These are phyloP conservation scores for Hemichromis elongatus DNA, from an alignment of 2,113 vertebrate species.

Conservation along the genomic window DNA sequence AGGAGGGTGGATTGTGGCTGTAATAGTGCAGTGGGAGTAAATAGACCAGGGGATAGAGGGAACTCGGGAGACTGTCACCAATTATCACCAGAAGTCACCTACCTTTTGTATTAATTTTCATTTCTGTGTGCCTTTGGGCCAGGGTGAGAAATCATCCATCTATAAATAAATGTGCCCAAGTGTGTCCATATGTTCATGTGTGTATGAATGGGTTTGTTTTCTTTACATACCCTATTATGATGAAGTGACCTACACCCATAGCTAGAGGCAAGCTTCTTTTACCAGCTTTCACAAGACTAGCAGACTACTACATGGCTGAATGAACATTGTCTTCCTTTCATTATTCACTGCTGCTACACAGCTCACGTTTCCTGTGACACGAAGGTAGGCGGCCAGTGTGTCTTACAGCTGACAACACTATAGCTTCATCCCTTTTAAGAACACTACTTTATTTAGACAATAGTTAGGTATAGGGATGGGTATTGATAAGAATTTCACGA, in stretches of 20 bases:
- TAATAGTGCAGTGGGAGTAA: conserved; percentile 50
- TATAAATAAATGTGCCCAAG: conserved; percentile 56
- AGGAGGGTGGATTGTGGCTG: conserved; percentile 29
- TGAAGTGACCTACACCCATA: conserved; percentile 6
- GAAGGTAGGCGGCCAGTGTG: conserved; percentile 21
- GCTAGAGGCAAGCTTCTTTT: background rate
- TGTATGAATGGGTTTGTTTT: background rate
- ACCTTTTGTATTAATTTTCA: conserved; percentile 69
- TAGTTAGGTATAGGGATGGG: too few species aligned
- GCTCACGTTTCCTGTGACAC: conserved; percentile 9
- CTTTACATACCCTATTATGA: background rate
- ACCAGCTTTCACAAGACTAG: conserved; percentile 1
- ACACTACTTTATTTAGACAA: conserved; percentile 5
- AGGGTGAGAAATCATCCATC: conserved; percentile 54
- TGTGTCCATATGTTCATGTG: background rate
- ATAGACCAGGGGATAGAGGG: conserved; percentile 37
- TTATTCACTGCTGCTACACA: conserved; percentile 48
- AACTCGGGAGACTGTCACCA: conserved; percentile 66
- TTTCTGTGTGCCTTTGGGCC: conserved; percentile 22
- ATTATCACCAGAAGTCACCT: conserved; percentile 66
- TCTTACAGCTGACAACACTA: conserved; percentile 15
- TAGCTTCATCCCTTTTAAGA: conserved; percentile 10
- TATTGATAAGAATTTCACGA: too few species aligned
- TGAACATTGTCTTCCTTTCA: conserved; percentile 36
- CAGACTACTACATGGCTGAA: conserved; percentile 4